These are phyloP conservation scores for Emesis russula DNA, from an alignment of 2,888 invertebrate species.

Conservation along the genomic window DNA sequence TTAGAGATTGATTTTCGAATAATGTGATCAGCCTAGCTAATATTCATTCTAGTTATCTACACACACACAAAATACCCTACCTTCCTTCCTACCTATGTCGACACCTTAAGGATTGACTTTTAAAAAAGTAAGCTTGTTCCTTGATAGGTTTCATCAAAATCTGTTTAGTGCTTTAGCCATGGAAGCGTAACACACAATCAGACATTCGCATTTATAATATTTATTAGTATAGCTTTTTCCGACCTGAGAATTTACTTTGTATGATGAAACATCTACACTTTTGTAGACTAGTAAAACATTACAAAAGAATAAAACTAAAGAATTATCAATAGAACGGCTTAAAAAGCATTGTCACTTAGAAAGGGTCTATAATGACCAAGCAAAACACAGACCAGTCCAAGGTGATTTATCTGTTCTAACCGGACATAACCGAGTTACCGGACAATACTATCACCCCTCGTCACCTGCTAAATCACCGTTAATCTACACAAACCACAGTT, in stretches of 20 bases:
- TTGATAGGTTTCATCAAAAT: too few relatives aligned
- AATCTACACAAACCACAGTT: constrained; percentile 94
- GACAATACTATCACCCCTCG: constrained; percentile 86
- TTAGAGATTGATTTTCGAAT: too few relatives aligned
- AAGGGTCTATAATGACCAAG: constrained; percentile 89
- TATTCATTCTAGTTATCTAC: too few relatives aligned
- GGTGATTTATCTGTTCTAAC: constrained; percentile 88
- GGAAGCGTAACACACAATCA: too few relatives aligned
- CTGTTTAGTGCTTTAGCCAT: too few relatives aligned
- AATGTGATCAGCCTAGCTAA: too few relatives aligned
- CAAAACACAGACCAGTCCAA: constrained; percentile 89
- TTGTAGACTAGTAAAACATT: constrained; percentile 24
- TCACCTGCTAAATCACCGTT: constrained; percentile 93
- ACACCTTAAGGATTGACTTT: too few relatives aligned
- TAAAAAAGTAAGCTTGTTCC: too few relatives aligned
- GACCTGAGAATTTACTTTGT: background rate
- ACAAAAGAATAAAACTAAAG: constrained; percentile 25
- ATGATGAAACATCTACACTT: background rate
- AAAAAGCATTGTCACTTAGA: constrained; percentile 21
- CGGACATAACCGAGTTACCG: constrained; percentile 72
- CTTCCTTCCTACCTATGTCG: too few relatives aligned
- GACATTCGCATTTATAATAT: too few relatives aligned
- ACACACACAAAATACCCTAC: too few relatives aligned
- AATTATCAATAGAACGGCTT: constrained; percentile 10
- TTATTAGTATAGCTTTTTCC: background rate